Conservation (phyloP, 35 echinoderm and acorn worm species). For the Ophiothrix spiculata region DNA sequence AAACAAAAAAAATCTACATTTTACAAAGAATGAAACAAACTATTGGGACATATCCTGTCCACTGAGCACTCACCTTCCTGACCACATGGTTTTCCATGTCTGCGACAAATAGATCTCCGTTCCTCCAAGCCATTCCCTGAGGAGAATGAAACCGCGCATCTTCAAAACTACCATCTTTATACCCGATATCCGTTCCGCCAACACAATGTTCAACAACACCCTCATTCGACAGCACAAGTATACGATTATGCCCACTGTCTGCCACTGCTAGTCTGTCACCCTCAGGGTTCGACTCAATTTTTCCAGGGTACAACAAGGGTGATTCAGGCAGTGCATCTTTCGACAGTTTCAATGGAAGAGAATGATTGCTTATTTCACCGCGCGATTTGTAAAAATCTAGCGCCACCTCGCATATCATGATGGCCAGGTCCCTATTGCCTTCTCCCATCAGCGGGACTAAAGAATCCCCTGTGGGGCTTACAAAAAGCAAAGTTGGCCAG, state of each 20-base stretch:
- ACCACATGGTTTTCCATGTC: constrained; percentile 97
- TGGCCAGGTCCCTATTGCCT: constrained; percentile 47
- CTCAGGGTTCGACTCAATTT: constrained; percentile 41
- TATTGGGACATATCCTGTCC: too few relatives aligned
- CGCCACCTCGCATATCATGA: constrained; percentile 46
- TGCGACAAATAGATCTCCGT: constrained; percentile 75
- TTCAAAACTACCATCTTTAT: constrained; percentile 70
- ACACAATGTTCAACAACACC: constrained; percentile 68
- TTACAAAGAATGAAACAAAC: too few relatives aligned
- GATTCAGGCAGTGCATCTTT: constrained; percentile 76
- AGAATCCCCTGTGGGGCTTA: constrained; percentile 76
- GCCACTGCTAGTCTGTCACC: constrained; percentile 62
- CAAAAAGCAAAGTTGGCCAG: constrained; percentile 82
- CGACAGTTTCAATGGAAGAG: constrained; percentile 41
- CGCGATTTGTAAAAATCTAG: constrained; percentile 59
- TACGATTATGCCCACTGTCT: constrained; percentile 86
- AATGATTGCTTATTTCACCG: constrained; percentile 28
- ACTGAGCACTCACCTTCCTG: constrained; percentile 89
- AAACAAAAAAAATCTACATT: too few relatives aligned
- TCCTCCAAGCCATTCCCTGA: constrained; percentile 77
- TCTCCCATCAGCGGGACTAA: constrained; percentile 74
- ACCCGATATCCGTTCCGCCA: constrained; percentile 68
- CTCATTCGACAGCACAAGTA: constrained; percentile 60
- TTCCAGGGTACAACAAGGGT: constrained; percentile 81
- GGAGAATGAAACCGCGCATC: constrained; percentile 93